A percentile compares a stretch with the other conserved stretches of the same genome.
Evolutionary conservation across 2,797 vertebrate species (phyloP).

Genomic region (Fundulus diaphanus): DNA sequence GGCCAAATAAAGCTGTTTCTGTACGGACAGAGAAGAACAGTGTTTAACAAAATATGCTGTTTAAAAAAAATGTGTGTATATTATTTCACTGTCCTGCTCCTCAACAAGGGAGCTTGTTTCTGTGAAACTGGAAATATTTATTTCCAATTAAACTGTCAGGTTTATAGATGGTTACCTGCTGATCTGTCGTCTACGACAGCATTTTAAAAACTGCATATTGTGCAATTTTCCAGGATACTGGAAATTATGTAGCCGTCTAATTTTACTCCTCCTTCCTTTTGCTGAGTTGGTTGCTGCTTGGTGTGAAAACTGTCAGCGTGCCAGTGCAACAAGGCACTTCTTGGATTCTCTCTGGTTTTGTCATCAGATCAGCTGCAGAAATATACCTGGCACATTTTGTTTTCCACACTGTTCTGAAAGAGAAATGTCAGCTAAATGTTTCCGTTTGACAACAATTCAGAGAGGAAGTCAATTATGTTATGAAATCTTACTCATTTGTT

Average conservation of each 20-base stretch:
- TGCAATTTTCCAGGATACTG: slow-evolving; percentile 2
- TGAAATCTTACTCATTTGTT: neutral
- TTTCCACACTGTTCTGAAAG: neutral
- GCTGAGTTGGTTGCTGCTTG: slow-evolving; percentile 6
- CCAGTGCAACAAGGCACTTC: slow-evolving; percentile 1
- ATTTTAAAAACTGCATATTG: neutral
- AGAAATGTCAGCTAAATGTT: neutral
- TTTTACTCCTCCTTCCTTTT: slow-evolving; percentile 18
- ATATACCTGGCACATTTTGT: neutral
- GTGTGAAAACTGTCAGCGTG: slow-evolving; percentile 4
- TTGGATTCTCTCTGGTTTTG: neutral
- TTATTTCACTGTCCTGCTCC: neutral
- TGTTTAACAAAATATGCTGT: neutral
- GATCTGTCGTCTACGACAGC: neutral
- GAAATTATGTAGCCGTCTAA: slow-evolving; percentile 28
- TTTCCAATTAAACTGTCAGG: neutral
- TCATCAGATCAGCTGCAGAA: neutral
- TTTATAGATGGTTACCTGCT: neutral
- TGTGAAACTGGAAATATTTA: neutral
- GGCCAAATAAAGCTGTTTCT: neutral
- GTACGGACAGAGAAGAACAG: neutral
- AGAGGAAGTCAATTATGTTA: neutral
- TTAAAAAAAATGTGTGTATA: neutral
- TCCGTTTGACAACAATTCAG: neutral
- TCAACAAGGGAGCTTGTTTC: neutral